A percentile compares a stretch with the other conserved stretches of the same genome.
Evolutionary conservation across 2,888 invertebrate genomes (phyloP).

Genomic region (Dichetophora obliterata): DNA sequence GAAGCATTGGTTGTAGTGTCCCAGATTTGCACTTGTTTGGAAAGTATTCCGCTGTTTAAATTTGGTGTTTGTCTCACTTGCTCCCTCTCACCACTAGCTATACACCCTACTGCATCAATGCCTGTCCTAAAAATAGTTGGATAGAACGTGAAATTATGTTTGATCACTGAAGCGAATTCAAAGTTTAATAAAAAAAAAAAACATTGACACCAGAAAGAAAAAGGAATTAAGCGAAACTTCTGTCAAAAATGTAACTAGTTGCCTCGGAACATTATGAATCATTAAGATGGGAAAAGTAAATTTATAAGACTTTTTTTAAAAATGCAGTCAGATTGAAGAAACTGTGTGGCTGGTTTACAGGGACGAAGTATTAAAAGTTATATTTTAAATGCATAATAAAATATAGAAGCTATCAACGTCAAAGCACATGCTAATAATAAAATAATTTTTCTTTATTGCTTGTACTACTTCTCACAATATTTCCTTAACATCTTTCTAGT

Average conservation of each 20-base stretch:
- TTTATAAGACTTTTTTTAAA: neutral
- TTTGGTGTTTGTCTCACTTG: neutral
- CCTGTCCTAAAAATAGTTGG: neutral
- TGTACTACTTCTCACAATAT: too few species aligned
- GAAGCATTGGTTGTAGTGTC: slow-evolving; percentile 11
- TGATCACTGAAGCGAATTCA: slow-evolving; percentile 30
- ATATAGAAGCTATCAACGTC: too few species aligned
- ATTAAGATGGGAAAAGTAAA: slow-evolving; percentile 19
- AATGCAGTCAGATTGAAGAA: too few species aligned
- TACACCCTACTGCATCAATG: neutral
- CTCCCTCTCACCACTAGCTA: neutral
- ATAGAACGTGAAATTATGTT: slow-evolving; percentile 11
- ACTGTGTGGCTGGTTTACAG: too few species aligned
- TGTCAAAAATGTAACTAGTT: neutral
- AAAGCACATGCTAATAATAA: too few species aligned
- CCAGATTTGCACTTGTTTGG: slow-evolving; percentile 36
- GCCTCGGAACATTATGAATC: neutral
- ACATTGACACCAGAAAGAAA: neutral
- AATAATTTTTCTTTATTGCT: neutral
- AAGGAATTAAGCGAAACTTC: neutral
- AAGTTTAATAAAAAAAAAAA: slow-evolving; percentile 12
- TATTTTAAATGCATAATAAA: too few species aligned
- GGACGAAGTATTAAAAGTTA: too few species aligned
- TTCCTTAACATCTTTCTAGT: neutral
- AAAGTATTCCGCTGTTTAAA: slow-evolving; percentile 8